Base-by-base conservation (phyloP, 1,140 invertebrate genomes). In the Battus philenor region DNA sequence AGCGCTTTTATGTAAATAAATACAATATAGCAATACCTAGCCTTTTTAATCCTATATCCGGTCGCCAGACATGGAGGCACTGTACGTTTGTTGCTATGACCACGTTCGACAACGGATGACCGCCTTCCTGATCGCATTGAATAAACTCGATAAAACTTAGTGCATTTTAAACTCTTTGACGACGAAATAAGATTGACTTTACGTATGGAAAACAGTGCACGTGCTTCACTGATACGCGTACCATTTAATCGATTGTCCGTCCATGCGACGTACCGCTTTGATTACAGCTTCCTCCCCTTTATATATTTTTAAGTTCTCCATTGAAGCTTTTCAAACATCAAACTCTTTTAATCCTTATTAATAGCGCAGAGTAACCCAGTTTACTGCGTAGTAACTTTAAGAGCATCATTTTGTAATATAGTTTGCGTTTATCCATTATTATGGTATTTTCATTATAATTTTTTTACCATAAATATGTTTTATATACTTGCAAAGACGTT, bases 241-340 rank as follows among this genome's bases (percentile, higher is more conserved):
- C 60, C 59, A 64, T 74, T 64, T 73, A 72, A 72, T 71, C 66
- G 65, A 78, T 79, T 76, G 75, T 70, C 73, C 66, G 64, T 62
- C 66, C 71, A 70, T 68, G 54, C 61, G 53, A 63, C 58, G 44
- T 73, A 70, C 60, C 66, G 67, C 77, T 71, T 72, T 84, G 65
- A 84, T 79, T 72, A 67, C 62, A 62, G 66, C 67, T 78, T 81
- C 74, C 75, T 71, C 64, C 57, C 64, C 64, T 72, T 69, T 78
- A 73, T 75, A 69, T 74, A 77, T 70, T 75, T 75, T 64, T 73
- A 78, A 76, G 71, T 61, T 62, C 56, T 69, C 50, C 53, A 65
- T 68, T 68, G 56, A 53, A 33, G 54, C 34, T 61, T 70, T 72
- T 70, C 71, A n/a, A n/a, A n/a, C n/a, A n/a, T n/a, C n/a, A n/a